phyloP scores from a whole-genome alignment of 2,797 vertebrate genomes.

The Prunella strophiata region DNA sequence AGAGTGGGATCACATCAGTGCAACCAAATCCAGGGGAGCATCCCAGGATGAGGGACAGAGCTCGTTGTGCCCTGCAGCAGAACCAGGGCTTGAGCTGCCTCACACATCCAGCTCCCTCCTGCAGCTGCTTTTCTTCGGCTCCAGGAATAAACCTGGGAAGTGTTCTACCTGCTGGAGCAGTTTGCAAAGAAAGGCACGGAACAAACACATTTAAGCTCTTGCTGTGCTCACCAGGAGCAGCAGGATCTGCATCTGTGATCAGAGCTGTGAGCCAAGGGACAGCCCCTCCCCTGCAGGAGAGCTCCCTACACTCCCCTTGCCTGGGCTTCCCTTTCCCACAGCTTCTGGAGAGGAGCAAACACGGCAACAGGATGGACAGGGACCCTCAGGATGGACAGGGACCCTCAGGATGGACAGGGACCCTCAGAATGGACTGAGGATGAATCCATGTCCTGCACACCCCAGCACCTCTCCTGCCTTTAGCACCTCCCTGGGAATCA shows the following conservation, averaged over 20 bases:
- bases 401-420: neutral
- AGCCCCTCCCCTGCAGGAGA: neutral
- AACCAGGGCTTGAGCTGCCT: neutral
- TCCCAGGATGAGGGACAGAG: neutral
- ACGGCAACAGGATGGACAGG: fast-evolving
- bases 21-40: neutral
- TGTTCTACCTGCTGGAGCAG: neutral
- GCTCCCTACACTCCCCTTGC: fast-evolving
- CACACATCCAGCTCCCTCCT: neutral
- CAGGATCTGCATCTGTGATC: neutral
- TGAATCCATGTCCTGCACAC: neutral
- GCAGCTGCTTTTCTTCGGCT: neutral
- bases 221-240: neutral
- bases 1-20: neutral
- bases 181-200: neutral
- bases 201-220: neutral
- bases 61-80: neutral
- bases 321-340: neutral
- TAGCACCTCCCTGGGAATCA: neutral
- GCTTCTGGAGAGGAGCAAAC: neutral
- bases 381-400: no score
- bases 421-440: neutral
- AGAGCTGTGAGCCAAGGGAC: neutral
- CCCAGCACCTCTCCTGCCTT: neutral
- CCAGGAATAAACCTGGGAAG: neutral